phyloP scores from a whole-genome alignment of 1,140 invertebrate genomes.

The Sweltsa coloradensis region DNA sequence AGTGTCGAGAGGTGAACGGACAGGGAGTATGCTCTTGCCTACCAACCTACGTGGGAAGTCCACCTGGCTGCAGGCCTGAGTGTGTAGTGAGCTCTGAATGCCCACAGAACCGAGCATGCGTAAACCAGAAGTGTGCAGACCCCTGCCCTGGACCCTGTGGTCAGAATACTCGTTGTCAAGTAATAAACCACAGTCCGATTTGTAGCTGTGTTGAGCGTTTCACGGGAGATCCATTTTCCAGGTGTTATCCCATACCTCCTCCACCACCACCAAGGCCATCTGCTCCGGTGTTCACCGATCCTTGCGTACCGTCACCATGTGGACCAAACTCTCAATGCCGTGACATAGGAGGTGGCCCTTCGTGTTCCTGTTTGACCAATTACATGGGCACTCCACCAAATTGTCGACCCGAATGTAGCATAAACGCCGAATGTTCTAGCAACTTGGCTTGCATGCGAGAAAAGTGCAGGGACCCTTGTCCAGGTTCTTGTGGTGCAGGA shows the following conservation, averaged over 20 bases:
- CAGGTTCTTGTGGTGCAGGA: constrained; percentile 38
- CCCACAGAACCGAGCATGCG: constrained; percentile 50
- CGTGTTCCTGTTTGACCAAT: constrained; percentile 37
- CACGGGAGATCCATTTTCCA: constrained; percentile 51
- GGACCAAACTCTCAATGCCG: constrained; percentile 37
- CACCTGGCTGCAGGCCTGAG: constrained; percentile 61
- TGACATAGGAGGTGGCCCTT: constrained; percentile 30
- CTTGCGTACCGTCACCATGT: constrained; percentile 38
- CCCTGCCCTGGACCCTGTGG: constrained; percentile 69
- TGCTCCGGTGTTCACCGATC: constrained; percentile 27
- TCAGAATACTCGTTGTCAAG: constrained; percentile 51
- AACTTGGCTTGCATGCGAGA: constrained; percentile 37
- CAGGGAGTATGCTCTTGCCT: constrained; percentile 63
- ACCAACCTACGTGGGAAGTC: constrained; percentile 52
- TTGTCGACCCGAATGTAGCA: constrained; percentile 38
- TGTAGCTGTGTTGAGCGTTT: constrained; percentile 59
- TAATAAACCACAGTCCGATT: constrained; percentile 62
- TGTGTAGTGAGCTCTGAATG: constrained; percentile 66
- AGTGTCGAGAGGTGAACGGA: constrained; percentile 52
- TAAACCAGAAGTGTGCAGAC: constrained; percentile 67
- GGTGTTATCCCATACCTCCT: constrained; percentile 50
- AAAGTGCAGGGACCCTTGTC: constrained; percentile 39
- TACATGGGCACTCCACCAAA: constrained; percentile 41
- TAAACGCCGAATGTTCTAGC: constrained; percentile 37
- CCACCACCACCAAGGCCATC: constrained; percentile 20